phyloP scores from a whole-genome alignment of 2,888 invertebrate species.

The Cantharis flavilabris region DNA sequence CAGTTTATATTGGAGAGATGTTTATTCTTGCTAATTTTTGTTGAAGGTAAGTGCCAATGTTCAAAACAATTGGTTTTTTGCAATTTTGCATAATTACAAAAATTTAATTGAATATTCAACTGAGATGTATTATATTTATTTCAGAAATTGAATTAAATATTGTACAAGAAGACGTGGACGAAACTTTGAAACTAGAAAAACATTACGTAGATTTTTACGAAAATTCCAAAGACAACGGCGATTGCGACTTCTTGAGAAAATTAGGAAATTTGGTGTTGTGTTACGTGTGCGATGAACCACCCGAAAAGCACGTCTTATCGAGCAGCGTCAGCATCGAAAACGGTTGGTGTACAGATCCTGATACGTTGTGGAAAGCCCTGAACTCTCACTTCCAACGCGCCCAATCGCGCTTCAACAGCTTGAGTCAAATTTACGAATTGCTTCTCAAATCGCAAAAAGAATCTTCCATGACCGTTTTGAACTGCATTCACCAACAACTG shows the following conservation, averaged over 20 bases:
- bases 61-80: too few relatives aligned
- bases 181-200: constrained; percentile 44
- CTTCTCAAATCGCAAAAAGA: constrained; percentile 43
- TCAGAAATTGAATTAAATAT: constrained; percentile 29
- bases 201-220: constrained; percentile 51
- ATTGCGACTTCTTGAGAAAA: constrained; percentile 39
- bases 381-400: constrained; percentile 49
- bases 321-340: constrained; percentile 39
- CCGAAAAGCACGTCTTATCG: constrained; percentile 41
- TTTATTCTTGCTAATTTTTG: constrained; percentile 58
- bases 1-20: constrained; percentile 57
- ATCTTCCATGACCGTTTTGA: constrained; percentile 46
- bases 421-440: constrained; percentile 51
- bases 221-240: constrained; percentile 35
- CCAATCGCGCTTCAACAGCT: constrained; percentile 45
- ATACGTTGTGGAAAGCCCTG: constrained; percentile 46
- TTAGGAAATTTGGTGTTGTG: constrained; percentile 46
- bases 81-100: too few relatives aligned
- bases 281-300: constrained; percentile 51
- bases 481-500: constrained; percentile 58
- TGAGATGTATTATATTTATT: neutral
- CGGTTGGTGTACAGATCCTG: constrained; percentile 51
- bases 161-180: constrained; percentile 36
- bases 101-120: too few relatives aligned
- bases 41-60: constrained; percentile 54